Percentiles rank a stretch among this genome's conserved stretches.
phyloP scores from a whole-genome alignment of 2,113 vertebrate genomes.

The Strix aluco region DNA sequence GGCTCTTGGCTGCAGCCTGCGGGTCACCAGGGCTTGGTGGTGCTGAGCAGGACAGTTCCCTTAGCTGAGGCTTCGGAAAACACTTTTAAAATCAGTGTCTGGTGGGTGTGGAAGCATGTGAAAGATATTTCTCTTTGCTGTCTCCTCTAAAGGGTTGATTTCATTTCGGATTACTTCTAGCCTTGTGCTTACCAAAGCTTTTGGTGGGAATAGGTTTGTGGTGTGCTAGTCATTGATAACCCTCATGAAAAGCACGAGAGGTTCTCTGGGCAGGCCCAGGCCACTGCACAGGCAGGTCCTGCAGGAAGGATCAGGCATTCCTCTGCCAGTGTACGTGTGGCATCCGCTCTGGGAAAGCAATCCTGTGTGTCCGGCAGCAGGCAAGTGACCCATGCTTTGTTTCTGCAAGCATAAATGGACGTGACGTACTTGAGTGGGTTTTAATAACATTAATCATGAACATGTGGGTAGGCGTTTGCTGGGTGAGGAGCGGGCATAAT shows the following conservation, averaged over 20 bases:
- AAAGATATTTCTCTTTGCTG: background rate
- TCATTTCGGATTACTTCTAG: background rate
- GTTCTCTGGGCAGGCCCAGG: background rate
- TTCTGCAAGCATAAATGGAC: fast-evolving
- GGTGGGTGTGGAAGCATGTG: background rate
- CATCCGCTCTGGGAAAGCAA: fast-evolving
- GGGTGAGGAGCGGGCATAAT: fast-evolving
- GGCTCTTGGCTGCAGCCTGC: fast-evolving
- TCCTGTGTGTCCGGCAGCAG: fast-evolving
- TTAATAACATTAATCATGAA: fast-evolving
- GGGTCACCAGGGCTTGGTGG: background rate
- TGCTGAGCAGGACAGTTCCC: background rate
- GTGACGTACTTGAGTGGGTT: fast-evolving
- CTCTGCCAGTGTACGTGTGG: fast-evolving
- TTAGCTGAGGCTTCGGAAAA: background rate
- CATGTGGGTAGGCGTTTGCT: fast-evolving
- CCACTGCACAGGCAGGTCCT: fast-evolving
- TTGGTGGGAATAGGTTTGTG: fast-evolving
- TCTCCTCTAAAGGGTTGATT: too few species aligned
- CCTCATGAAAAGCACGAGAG: too few species aligned
- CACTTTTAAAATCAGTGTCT: background rate
- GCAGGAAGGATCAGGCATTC: background rate
- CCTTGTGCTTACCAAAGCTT: too few species aligned
- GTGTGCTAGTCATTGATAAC: fast-evolving
- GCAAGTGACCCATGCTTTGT: fast-evolving